These are phyloP conservation scores for Seira sanloemensis DNA, from an alignment of 2,888 invertebrate genomes.

Conservation along the genomic window DNA sequence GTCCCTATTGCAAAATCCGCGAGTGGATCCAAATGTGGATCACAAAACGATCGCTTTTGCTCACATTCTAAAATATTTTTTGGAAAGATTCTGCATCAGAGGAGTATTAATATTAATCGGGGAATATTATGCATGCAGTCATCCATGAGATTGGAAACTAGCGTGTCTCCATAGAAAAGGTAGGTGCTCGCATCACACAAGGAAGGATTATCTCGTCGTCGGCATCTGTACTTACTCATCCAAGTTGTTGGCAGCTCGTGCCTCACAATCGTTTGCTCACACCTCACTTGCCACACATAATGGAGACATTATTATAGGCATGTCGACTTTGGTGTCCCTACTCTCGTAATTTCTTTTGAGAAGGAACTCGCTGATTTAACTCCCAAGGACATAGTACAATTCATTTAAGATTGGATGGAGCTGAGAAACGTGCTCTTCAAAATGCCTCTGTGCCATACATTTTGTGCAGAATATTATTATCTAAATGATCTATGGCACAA, in stretches of 20 bases:
- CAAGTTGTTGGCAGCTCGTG: not conserved
- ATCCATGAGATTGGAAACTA: too few relatives aligned
- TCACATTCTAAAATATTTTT: not conserved
- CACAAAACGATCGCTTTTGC: not conserved
- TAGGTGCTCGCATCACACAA: not conserved
- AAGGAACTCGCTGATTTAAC: too few relatives aligned
- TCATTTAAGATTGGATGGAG: not conserved
- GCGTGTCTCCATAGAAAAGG: not conserved
- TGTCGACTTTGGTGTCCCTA: not conserved
- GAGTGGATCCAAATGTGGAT: not conserved
- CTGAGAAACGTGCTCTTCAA: not conserved
- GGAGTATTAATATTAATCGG: not conserved
- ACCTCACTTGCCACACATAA: not conserved
- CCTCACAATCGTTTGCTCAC: not conserved
- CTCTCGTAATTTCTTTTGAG: too few relatives aligned
- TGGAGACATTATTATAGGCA: not conserved
- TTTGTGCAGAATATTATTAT: not conserved
- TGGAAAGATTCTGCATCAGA: not conserved
- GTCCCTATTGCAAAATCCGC: too few relatives aligned
- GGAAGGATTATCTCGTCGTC: not conserved
- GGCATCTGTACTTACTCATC: not conserved
- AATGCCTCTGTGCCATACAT: not conserved
- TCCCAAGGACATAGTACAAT: not conserved
- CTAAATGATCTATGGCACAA: not conserved
- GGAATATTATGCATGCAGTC: too few relatives aligned